These are phyloP conservation scores for Allophyes oxyacanthae DNA, from an alignment of 2,888 invertebrate genomes.

Conservation along the genomic window DNA sequence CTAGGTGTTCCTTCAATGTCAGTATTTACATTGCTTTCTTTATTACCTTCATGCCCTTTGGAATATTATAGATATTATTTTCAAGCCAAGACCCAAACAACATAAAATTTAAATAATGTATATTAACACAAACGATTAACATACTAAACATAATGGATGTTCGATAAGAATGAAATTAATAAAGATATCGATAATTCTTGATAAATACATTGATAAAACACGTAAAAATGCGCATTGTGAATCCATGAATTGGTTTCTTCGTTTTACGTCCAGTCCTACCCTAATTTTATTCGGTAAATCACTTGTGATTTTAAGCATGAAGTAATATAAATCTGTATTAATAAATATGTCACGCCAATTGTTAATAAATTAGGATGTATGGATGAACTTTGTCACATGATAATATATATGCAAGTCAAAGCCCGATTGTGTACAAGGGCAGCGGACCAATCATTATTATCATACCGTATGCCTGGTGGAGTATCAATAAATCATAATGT, in stretches of 20 bases:
- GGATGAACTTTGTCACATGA: conserved; percentile 28
- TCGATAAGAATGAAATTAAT: conserved; percentile 23
- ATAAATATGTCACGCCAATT: conserved; percentile 41
- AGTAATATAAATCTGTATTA: conserved; percentile 22
- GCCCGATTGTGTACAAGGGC: conserved; percentile 40
- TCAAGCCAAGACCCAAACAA: neutral
- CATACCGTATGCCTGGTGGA: conserved; percentile 2
- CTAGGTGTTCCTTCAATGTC: conserved; percentile 2
- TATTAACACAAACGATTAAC: conserved; percentile 8
- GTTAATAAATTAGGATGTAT: conserved; percentile 44
- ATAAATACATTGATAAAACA: conserved; percentile 24
- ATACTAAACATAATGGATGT: neutral
- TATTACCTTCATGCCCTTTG: neutral
- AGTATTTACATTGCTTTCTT: neutral
- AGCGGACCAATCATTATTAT: conserved; percentile 14
- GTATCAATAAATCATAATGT: conserved; percentile 33
- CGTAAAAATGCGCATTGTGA: conserved; percentile 18
- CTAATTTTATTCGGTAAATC: conserved; percentile 9
- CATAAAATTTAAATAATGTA: too few species aligned
- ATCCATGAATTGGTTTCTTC: neutral
- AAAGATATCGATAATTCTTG: conserved; percentile 21
- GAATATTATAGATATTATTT: too few species aligned
- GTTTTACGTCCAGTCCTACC: too few species aligned
- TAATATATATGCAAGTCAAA: conserved; percentile 42
- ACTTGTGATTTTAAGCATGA: conserved; percentile 1